Evolutionary conservation across 2,113 vertebrate genomes (phyloP).

Genomic region (Zosterops japonicus): DNA sequence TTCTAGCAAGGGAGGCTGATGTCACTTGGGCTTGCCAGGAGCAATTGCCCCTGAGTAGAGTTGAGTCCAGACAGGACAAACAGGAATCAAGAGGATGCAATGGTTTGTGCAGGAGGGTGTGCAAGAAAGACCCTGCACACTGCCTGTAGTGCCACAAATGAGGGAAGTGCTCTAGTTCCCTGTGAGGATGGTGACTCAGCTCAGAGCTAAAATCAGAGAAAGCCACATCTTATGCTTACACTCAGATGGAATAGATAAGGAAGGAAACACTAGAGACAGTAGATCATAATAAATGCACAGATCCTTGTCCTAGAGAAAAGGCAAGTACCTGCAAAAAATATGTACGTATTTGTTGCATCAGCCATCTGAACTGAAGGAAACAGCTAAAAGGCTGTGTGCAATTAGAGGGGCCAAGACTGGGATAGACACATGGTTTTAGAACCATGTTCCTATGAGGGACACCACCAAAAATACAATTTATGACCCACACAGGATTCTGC

Average conservation of each 20-base stretch:
- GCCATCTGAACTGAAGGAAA: neutral
- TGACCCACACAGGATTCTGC: neutral
- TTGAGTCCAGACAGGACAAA: rapidly evolving
- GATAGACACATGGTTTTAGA: neutral
- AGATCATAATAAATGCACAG: neutral
- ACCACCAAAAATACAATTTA: neutral
- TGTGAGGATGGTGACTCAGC: neutral
- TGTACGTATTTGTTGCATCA: neutral
- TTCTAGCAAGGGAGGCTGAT: neutral
- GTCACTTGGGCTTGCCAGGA: rapidly evolving
- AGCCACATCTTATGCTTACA: neutral
- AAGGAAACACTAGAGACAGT: neutral
- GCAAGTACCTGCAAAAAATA: neutral
- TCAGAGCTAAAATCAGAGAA: neutral
- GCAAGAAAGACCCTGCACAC: rapidly evolving
- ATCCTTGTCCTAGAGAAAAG: neutral
- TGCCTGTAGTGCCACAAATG: too few relatives aligned
- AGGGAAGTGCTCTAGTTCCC: neutral
- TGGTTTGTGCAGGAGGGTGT: rapidly evolving
- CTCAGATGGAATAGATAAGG: neutral
- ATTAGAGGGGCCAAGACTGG: rapidly evolving
- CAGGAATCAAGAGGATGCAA: rapidly evolving
- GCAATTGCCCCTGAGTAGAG: rapidly evolving
- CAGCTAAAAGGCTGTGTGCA: neutral
- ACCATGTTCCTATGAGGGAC: rapidly evolving